Conservation (phyloP, 2,888 invertebrate species). For the Drosophila heteroneura region DNA sequence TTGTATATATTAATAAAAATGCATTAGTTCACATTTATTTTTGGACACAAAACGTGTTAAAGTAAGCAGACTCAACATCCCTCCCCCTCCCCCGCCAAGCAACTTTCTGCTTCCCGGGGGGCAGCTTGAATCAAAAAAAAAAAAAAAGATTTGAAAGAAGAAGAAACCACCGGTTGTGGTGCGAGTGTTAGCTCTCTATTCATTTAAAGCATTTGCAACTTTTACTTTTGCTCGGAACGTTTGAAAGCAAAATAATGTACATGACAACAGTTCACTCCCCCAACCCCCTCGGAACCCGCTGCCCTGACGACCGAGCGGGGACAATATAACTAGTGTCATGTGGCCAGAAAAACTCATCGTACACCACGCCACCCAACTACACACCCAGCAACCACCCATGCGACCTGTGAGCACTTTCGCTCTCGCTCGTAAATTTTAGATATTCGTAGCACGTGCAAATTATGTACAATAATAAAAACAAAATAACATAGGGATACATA, state of each 20-base stretch:
- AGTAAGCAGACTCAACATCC: constrained; percentile 55
- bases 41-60: constrained; percentile 78
- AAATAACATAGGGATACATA: constrained; percentile 15
- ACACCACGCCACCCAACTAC: neutral
- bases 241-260: constrained; percentile 79
- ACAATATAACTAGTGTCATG: constrained; percentile 59
- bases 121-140: constrained; percentile 44
- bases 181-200: constrained; percentile 25
- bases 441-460: constrained; percentile 82
- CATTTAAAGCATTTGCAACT: constrained; percentile 75
- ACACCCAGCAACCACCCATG: constrained; percentile 18
- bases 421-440: constrained; percentile 74
- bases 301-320: constrained; percentile 3
- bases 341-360: constrained; percentile 21
- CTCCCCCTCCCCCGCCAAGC: neutral
- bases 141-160: constrained; percentile 19
- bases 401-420: constrained; percentile 75
- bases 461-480: constrained; percentile 74
- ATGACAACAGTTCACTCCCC: constrained; percentile 55
- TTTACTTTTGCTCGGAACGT: constrained; percentile 67
- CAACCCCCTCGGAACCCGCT: neutral
- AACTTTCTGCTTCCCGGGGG: constrained; percentile 35
- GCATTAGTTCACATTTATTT: constrained; percentile 83
- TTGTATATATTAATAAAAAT: constrained; percentile 82
- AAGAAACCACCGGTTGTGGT: constrained; percentile 1